Base-by-base conservation (phyloP, 2,113 vertebrate genomes). In the Aviceda subcristata region DNA sequence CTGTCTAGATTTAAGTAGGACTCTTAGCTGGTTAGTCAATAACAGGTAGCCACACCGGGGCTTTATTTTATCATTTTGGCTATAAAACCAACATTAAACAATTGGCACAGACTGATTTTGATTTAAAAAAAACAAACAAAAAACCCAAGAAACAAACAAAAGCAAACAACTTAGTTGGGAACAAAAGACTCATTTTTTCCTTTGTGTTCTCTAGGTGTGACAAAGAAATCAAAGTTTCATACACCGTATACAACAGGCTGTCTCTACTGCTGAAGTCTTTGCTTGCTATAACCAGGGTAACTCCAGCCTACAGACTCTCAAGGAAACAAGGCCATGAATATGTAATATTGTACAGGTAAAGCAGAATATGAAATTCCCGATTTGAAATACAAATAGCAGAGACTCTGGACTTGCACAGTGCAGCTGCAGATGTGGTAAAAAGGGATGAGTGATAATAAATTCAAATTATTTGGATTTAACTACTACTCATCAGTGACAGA, bases 151-250 rank as follows among this genome's bases (percentile, higher is more conserved):
- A 71, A 36, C 4, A 51, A 50, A 23, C 22, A 88, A 82, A 78
- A 1, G 6, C 23, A 84, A 56, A 14, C 24, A 60, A 26, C 23
- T 79, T 67, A 45, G 27, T 20, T 77, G 76, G 45, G 41, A 87
- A 56, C 21, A 79, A 36, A 68, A 41, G 12, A 43, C 51, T 97
- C 5, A 89, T 63, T 55, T 79, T 93, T 83, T 29, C 86, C n/a
- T 96, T 48, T 96, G 26, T 97, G 17, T 88, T 97, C 82, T 83
- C 5, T 80, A 99, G 99, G 97, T 99, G 99, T 94, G 99, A 99
- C 97, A 99, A 99, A 96, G 99, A 99, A 97, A 99, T 99, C 91
- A 99, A 99, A 96, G 99, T 99, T 97, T 99, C 99, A 5, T 99
- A 99, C 94, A 99, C 99, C 0, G 99, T 99, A n/a, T 99, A 99